Percentiles rank a stretch among this genome's conserved stretches.
Evolutionary conservation across 2,797 vertebrate genomes (phyloP).

Genomic region (Premnoplex brunnescens): DNA sequence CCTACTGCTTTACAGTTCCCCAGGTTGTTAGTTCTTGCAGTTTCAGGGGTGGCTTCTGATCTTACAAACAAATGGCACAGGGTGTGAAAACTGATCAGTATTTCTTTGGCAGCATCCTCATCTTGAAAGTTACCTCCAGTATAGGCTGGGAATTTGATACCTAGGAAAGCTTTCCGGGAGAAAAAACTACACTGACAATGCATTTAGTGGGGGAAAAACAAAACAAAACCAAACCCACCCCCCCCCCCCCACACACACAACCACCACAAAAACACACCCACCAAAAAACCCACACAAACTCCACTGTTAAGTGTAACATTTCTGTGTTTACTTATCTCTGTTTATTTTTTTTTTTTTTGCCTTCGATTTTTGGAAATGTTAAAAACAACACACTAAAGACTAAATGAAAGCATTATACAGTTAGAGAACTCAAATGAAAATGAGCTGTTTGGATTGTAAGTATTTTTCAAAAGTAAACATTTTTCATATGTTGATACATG

Average conservation of each 20-base stretch:
- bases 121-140: not conserved
- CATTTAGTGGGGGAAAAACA: not conserved
- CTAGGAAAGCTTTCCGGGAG: not conserved
- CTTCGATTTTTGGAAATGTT: not conserved
- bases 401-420: not conserved
- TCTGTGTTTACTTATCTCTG: not conserved
- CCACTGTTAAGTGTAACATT: not conserved
- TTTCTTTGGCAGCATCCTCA: slow-evolving; percentile 8
- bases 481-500: not conserved
- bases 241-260: no score
- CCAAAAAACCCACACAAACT: no score
- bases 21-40: not conserved
- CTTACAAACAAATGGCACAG: slow-evolving; percentile 51
- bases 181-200: not conserved
- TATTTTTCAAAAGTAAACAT: not conserved
- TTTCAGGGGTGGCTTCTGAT: slow-evolving; percentile 26
- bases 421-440: not conserved
- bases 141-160: not conserved
- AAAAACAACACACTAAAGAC: not conserved
- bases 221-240: not conserved
- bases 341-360: not conserved
- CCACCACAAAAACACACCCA: not conserved
- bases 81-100: slow-evolving; percentile 20
- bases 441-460: not conserved
- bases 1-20: slow-evolving; percentile 37